These are phyloP conservation scores for Cariama cristata DNA, from an alignment of 2,113 vertebrate species.

Conservation along the genomic window DNA sequence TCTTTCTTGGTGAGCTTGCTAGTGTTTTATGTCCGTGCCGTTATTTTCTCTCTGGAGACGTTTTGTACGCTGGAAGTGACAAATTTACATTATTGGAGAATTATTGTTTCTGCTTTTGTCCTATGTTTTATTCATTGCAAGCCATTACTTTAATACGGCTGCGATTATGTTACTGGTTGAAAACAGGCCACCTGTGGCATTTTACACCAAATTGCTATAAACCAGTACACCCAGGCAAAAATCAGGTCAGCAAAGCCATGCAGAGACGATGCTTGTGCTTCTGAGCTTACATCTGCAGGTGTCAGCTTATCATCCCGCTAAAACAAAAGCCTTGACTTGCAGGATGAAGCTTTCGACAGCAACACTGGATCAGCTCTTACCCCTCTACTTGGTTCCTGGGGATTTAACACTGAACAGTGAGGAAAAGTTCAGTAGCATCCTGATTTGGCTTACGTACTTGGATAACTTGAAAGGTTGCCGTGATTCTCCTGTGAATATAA, in stretches of 20 bases:
- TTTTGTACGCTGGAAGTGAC: background rate
- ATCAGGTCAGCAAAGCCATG: background rate
- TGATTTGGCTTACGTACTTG: background rate
- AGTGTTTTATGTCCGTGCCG: fast-evolving
- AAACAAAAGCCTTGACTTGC: background rate
- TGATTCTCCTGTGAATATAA: background rate
- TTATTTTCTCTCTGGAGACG: background rate
- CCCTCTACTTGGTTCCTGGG: background rate
- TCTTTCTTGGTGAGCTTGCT: background rate
- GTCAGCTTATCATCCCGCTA: background rate
- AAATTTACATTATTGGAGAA: background rate
- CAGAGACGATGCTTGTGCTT: background rate
- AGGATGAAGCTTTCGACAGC: background rate
- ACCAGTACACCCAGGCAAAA: background rate
- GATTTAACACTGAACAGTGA: background rate
- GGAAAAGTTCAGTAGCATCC: background rate
- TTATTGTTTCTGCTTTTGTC: background rate
- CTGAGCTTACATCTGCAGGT: background rate
- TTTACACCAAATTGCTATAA: background rate
- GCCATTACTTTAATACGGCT: background rate
- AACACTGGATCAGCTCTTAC: background rate
- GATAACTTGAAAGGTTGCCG: background rate
- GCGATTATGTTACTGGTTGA: background rate
- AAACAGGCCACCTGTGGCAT: background rate
- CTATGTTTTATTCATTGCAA: background rate